Percentiles rank a stretch among this genome's conserved stretches.
Conservation (phyloP, 2,888 invertebrate species). For the Erannis defoliaria region DNA sequence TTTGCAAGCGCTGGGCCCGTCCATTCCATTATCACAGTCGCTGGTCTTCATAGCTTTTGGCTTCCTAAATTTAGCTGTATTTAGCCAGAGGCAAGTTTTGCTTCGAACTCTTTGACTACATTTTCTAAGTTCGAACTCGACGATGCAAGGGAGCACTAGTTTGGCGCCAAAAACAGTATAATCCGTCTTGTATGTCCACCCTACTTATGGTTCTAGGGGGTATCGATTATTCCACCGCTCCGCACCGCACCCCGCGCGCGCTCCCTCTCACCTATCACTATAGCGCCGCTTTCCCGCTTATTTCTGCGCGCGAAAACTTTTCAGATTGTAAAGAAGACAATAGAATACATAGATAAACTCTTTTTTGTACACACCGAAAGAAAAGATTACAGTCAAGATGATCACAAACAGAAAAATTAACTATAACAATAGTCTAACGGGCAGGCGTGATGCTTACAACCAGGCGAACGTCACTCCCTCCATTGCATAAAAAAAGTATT, state of each 20-base stretch:
- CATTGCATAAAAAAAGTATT: too few species aligned
- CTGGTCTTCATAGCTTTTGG: neutral
- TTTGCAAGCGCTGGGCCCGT: too few species aligned
- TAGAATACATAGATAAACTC: too few species aligned
- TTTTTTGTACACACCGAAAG: too few species aligned
- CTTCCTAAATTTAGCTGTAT: neutral
- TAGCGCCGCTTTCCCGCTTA: conserved; percentile 34
- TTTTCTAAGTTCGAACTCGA: neutral
- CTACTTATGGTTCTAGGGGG: conserved; percentile 80
- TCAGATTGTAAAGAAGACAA: conserved; percentile 4
- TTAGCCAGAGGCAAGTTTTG: neutral
- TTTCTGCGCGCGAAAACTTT: conserved; percentile 32
- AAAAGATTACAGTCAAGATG: too few species aligned
- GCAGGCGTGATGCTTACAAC: too few species aligned
- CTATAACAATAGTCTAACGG: too few species aligned
- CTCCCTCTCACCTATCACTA: conserved; percentile 22
- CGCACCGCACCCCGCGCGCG: conserved; percentile 35
- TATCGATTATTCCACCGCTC: conserved; percentile 56
- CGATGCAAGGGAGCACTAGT: conserved; percentile 21
- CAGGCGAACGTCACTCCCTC: too few species aligned
- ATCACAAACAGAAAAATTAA: too few species aligned
- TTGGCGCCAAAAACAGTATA: conserved; percentile 69
- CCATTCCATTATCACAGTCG: too few species aligned
- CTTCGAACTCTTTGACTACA: too few species aligned
- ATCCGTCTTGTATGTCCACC: conserved; percentile 75